These are phyloP conservation scores for Darevskia mixta DNA, from an alignment of 2,797 vertebrate genomes.

Conservation along the genomic window DNA sequence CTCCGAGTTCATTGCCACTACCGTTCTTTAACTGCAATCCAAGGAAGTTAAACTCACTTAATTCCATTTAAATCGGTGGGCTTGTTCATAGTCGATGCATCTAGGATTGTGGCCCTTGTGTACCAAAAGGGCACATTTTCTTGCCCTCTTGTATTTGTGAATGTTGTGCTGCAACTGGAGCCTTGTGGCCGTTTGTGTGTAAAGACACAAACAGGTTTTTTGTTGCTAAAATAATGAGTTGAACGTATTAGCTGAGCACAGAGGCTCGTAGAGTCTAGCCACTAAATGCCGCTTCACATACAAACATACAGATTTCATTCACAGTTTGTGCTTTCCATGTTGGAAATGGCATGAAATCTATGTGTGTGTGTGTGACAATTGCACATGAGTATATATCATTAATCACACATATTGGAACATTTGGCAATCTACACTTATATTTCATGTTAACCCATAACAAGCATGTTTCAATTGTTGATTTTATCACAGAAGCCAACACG, in stretches of 20 bases:
- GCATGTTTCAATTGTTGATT: neutral
- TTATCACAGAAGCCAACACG: neutral
- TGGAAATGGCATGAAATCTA: neutral
- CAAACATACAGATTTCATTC: neutral
- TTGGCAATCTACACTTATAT: neutral
- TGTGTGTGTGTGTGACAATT: neutral
- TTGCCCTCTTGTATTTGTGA: neutral
- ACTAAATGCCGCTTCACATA: neutral
- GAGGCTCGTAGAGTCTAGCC: slow-evolving; percentile 7
- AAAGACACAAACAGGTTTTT: neutral
- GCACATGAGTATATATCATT: neutral
- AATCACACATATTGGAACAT: neutral
- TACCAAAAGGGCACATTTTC: slow-evolving; percentile 8
- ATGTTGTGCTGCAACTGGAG: slow-evolving; percentile 35
- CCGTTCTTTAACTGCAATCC: neutral
- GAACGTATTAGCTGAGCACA: slow-evolving; percentile 27
- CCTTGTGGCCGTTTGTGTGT: slow-evolving; percentile 14
- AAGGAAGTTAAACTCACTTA: neutral
- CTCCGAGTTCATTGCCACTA: slow-evolving; percentile 28
- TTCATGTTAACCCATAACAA: neutral
- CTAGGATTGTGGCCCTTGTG: neutral
- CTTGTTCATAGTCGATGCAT: neutral
- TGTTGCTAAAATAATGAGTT: neutral
- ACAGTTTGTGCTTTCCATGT: neutral
- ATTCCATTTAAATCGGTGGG: neutral